Percentiles rank a stretch among this genome's conserved stretches.
Conservation (phyloP, 1,140 invertebrate genomes). For the Helicoverpa zea region DNA sequence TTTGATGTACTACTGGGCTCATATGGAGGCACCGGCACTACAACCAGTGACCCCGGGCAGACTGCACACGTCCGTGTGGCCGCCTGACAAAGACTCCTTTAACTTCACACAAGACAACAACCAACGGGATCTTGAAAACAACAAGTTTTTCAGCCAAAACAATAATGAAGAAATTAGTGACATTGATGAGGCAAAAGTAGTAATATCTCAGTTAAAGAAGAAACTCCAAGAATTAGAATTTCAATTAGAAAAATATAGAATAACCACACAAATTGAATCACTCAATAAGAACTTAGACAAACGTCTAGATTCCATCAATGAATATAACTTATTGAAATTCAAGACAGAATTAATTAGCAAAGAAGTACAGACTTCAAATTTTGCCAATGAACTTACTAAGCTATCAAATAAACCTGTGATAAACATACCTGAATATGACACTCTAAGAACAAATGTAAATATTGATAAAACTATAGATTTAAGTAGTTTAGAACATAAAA, state of each 20-base stretch:
- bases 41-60: conserved; percentile 90
- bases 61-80: conserved; percentile 80
- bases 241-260: conserved; percentile 87
- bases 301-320: conserved; percentile 81
- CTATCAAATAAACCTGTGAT: conserved; percentile 77
- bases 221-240: conserved; percentile 85
- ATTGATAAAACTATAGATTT: conserved; percentile 78
- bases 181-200: conserved; percentile 77
- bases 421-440: conserved; percentile 74
- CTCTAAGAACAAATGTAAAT: conserved; percentile 81
- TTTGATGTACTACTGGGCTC: conserved; percentile 96
- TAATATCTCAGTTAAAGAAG: conserved; percentile 78
- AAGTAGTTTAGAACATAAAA: conserved; percentile 78
- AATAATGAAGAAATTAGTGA: conserved; percentile 78
- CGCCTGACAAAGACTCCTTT: conserved; percentile 71
- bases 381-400: conserved; percentile 65
- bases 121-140: conserved; percentile 57
- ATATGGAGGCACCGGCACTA: conserved; percentile 90
- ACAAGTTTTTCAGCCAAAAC: conserved; percentile 66
- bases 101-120: conserved; percentile 51
- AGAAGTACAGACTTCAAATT: conserved; percentile 73
- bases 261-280: conserved; percentile 85
- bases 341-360: conserved; percentile 64
- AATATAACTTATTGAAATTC: conserved; percentile 62
- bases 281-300: conserved; percentile 85